A percentile compares a stretch with the other conserved stretches of the same genome.
phyloP scores from a whole-genome alignment of 2,888 invertebrate species.

The Nezara viridula region DNA sequence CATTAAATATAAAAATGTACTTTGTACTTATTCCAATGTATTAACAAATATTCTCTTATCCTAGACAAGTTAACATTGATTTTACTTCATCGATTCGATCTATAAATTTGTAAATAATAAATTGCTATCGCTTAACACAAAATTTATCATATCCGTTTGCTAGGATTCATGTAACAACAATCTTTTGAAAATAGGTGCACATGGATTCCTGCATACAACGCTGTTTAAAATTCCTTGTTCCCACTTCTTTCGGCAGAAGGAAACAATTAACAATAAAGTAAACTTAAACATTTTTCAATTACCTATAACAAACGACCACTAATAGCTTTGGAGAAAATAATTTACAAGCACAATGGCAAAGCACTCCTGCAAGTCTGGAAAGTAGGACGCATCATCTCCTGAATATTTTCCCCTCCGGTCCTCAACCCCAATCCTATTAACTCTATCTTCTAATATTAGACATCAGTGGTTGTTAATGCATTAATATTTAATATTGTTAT shows the following conservation, averaged over 20 bases:
- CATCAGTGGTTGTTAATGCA: background rate
- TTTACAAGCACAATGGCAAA: background rate
- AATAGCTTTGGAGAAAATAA: background rate
- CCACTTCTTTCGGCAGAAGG: background rate
- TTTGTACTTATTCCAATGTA: too few species aligned
- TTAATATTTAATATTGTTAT: too few species aligned
- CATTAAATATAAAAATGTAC: too few species aligned
- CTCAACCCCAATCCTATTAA: background rate
- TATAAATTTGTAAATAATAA: too few species aligned
- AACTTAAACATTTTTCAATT: background rate
- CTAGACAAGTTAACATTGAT: too few species aligned
- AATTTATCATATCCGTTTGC: background rate
- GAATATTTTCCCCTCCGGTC: background rate
- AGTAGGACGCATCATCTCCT: background rate
- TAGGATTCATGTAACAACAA: background rate
- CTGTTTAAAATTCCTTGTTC: background rate
- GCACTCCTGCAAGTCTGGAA: background rate
- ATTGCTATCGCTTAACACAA: background rate
- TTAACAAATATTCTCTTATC: too few species aligned
- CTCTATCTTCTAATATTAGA: background rate
- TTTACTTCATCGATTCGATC: too few species aligned
- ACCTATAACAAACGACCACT: background rate
- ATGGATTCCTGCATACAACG: background rate
- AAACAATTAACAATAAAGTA: background rate
- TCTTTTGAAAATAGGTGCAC: background rate